These are phyloP conservation scores for Notamacropus eugenii DNA, from an alignment of 2,797 vertebrate species.

Conservation along the genomic window DNA sequence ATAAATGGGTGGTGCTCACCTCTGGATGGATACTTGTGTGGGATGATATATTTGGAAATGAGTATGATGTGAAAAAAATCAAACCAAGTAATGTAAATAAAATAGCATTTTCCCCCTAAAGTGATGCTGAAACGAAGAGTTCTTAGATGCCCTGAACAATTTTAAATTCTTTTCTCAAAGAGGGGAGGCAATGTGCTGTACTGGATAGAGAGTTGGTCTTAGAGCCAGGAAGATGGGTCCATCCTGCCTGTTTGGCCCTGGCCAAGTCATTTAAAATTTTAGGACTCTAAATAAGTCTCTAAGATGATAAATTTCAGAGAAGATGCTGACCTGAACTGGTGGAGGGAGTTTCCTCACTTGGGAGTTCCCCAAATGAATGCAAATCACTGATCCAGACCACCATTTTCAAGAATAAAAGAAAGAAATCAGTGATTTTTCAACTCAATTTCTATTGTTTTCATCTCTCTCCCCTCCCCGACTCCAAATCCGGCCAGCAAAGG, in stretches of 20 bases:
- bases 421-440: rapidly evolving
- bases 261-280: not conserved
- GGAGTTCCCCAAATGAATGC: not conserved
- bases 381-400: not conserved
- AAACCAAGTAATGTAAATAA: not conserved
- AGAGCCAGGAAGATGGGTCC: not conserved
- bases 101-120: not conserved
- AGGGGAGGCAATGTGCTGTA: not conserved
- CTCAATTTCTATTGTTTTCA: rapidly evolving
- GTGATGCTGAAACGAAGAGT: not conserved
- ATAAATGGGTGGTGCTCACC: not conserved
- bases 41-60: not conserved
- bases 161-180: not conserved
- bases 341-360: not conserved
- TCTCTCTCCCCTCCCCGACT: too few species aligned
- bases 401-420: not conserved
- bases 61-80: not conserved
- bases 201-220: not conserved
- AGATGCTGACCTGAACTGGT: not conserved
- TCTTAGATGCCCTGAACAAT: not conserved
- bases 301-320: not conserved
- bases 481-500: not conserved
- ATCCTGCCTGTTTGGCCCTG: not conserved
- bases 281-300: not conserved
- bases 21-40: not conserved